These are phyloP conservation scores for Urocyon cinereoargenteus DNA, from an alignment of 2,797 vertebrate genomes.

Conservation along the genomic window DNA sequence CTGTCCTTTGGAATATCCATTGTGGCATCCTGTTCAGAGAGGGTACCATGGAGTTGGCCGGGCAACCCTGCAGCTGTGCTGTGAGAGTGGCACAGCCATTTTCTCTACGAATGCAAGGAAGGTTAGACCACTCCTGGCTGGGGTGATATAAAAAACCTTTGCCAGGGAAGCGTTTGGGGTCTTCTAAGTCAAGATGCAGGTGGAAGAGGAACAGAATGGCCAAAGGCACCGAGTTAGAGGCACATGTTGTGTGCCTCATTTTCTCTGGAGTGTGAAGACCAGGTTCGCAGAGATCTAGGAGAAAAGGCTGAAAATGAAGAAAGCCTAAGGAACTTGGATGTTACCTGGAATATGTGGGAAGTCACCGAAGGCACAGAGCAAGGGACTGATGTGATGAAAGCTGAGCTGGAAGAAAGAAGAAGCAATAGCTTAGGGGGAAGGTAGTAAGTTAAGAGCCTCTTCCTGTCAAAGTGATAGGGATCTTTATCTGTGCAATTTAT, in stretches of 20 bases:
- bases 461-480: background rate
- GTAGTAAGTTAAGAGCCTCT: background rate
- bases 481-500: background rate
- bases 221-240: background rate
- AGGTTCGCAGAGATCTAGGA: background rate
- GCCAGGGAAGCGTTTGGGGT: background rate
- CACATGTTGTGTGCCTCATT: background rate
- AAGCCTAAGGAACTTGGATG: background rate
- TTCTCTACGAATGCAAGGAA: background rate
- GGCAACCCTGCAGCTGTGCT: background rate
- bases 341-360: background rate
- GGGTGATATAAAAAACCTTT: background rate
- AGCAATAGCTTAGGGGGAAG: background rate
- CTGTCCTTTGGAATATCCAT: background rate
- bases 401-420: background rate
- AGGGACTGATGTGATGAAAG: background rate
- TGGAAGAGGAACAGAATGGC: background rate
- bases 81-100: background rate
- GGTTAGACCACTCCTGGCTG: too few species aligned
- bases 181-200: background rate
- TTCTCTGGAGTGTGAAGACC: background rate
- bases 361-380: background rate
- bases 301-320: background rate
- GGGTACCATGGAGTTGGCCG: accelerated
- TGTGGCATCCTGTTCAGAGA: background rate